These are phyloP conservation scores for Oscheius onirici DNA, from an alignment of 2,888 invertebrate species.

Conservation along the genomic window DNA sequence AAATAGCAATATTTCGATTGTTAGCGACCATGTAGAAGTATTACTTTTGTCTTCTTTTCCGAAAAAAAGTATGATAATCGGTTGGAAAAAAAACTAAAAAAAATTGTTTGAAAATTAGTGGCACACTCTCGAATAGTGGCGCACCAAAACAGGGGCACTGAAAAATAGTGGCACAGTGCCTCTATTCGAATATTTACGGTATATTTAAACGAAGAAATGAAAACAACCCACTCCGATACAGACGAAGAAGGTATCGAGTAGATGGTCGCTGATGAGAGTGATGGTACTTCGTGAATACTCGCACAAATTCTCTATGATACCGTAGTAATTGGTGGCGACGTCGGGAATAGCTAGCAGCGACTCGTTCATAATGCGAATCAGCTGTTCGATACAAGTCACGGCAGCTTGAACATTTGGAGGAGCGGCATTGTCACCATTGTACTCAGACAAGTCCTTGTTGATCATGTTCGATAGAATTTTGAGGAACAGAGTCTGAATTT, in stretches of 20 bases:
- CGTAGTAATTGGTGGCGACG: conserved; percentile 73
- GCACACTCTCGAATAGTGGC: no score
- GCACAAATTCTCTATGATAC: conserved; percentile 79
- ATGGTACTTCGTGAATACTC: conserved; percentile 80
- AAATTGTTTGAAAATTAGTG: no score
- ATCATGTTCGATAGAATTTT: conserved; percentile 80
- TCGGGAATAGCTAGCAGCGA: conserved; percentile 77
- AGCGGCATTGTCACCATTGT: no score
- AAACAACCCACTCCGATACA: conserved; percentile 56
- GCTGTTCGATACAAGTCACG: conserved; percentile 76
- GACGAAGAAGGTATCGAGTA: conserved; percentile 71
- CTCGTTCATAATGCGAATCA: conserved; percentile 81
- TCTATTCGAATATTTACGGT: no score
- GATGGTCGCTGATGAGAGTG: conserved; percentile 68
- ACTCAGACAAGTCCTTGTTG: conserved; percentile 74
- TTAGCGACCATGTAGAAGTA: no score
- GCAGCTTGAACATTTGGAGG: conserved; percentile 40
- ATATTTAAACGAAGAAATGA: no score
- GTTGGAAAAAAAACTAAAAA: no score
- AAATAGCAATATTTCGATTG: no score
- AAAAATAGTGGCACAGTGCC: no score
- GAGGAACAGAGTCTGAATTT: conserved; percentile 74
- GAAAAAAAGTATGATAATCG: no score
- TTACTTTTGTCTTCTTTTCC: no score
- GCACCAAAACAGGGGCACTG: no score